phyloP scores from a whole-genome alignment of 1,140 invertebrate genomes.

The Dreissena polymorpha region DNA sequence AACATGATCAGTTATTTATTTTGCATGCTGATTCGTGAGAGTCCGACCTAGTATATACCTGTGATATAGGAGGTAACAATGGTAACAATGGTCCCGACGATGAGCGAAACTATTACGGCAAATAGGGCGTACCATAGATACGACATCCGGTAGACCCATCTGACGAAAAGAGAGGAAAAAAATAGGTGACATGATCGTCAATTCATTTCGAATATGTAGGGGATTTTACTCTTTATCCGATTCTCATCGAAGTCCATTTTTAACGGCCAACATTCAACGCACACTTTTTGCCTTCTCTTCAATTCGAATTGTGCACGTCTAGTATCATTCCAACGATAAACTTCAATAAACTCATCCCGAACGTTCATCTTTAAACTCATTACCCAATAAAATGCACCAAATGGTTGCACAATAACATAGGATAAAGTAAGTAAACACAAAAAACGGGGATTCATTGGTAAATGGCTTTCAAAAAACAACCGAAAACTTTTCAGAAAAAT shows the following conservation, averaged over 20 bases:
- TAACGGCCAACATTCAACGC: neutral
- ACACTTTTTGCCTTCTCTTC: neutral
- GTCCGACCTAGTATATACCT: slow-evolving; percentile 41
- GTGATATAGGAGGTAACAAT: slow-evolving; percentile 44
- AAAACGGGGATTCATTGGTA: no score
- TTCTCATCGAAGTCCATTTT: neutral
- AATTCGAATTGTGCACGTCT: neutral
- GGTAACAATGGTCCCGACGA: slow-evolving; percentile 55
- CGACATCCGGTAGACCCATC: slow-evolving; percentile 66
- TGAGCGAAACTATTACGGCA: slow-evolving; percentile 57
- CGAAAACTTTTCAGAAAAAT: no score
- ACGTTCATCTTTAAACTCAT: no score
- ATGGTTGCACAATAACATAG: no score
- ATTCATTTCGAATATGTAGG: neutral
- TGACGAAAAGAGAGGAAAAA: slow-evolving; percentile 40
- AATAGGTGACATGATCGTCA: neutral
- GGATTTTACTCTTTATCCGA: neutral
- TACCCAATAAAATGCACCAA: no score
- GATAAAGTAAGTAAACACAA: no score
- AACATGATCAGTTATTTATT: neutral
- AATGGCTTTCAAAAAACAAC: no score
- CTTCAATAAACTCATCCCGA: no score
- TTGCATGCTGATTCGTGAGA: no score
- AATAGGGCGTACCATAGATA: slow-evolving; percentile 65
- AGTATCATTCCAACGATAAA: slow-evolving; percentile 22